These are phyloP conservation scores for Chroicocephalus ridibundus DNA, from an alignment of 2,113 vertebrate species.

Conservation along the genomic window DNA sequence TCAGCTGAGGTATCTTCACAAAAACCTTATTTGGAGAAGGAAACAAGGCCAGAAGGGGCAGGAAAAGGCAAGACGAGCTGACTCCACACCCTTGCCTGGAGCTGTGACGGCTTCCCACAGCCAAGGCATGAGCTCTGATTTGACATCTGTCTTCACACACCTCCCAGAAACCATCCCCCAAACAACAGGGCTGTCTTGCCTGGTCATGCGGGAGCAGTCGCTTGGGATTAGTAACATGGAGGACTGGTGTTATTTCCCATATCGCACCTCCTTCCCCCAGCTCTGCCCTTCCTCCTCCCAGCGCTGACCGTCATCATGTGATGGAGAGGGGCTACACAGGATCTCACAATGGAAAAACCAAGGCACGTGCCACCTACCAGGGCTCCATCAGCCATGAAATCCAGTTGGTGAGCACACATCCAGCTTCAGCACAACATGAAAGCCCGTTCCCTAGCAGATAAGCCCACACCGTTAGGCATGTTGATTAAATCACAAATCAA, in stretches of 20 bases:
- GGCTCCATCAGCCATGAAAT: not conserved
- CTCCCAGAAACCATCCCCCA: not conserved
- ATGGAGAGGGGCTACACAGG: not conserved
- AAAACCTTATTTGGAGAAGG: not conserved
- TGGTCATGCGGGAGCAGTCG: not conserved
- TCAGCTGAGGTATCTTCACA: not conserved
- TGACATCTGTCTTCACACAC: not conserved
- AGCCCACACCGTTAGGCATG: rapidly evolving
- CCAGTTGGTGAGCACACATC: not conserved
- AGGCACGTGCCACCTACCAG: not conserved
- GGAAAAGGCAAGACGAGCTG: slow-evolving; percentile 18
- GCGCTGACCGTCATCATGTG: rapidly evolving
- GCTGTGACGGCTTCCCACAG: not conserved
- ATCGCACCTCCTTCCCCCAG: not conserved
- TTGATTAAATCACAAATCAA: not conserved
- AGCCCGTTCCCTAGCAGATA: not conserved
- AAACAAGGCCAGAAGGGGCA: slow-evolving; percentile 2
- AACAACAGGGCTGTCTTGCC: not conserved
- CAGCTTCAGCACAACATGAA: not conserved
- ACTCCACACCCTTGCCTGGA: not conserved
- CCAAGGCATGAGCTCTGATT: not conserved
- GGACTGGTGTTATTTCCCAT: not conserved
- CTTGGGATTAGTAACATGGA: not conserved
- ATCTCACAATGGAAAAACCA: rapidly evolving
- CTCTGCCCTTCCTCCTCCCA: not conserved